A percentile compares a stretch with the other conserved stretches of the same genome.
Evolutionary conservation across 2,888 invertebrate genomes (phyloP).

Genomic region (Calliopum simillimum): DNA sequence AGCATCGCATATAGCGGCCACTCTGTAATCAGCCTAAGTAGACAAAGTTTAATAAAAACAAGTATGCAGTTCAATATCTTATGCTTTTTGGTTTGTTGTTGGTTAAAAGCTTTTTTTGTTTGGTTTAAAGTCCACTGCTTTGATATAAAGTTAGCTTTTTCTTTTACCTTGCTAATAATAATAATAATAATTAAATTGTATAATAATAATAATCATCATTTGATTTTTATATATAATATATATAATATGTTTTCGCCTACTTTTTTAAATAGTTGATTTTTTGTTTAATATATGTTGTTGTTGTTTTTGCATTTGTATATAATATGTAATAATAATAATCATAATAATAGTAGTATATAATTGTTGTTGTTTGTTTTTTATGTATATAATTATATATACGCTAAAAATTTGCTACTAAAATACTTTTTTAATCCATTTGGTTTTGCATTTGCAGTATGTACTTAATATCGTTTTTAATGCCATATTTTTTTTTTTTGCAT

Average conservation of each 20-base stretch:
- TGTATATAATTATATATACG: conserved; percentile 24
- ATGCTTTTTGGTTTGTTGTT: conserved; percentile 8
- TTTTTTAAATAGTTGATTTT: background rate
- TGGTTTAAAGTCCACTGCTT: conserved; percentile 10
- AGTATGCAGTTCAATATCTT: too few species aligned
- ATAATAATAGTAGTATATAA: conserved; percentile 24
- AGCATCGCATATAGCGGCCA: too few species aligned
- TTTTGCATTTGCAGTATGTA: background rate
- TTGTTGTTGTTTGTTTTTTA: conserved; percentile 22
- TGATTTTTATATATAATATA: conserved; percentile 19
- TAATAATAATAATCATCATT: too few species aligned
- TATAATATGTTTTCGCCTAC: background rate
- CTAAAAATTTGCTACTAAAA: conserved; percentile 35
- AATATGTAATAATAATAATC: conserved; percentile 13
- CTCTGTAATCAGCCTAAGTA: too few species aligned
- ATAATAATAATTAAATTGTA: too few species aligned
- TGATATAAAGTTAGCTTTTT: conserved; percentile 7
- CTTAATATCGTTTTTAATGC: conserved; percentile 12
- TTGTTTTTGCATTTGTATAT: conserved; percentile 14
- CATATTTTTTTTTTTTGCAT: background rate
- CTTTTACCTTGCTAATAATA: too few species aligned
- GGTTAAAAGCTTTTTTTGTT: background rate
- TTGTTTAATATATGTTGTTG: conserved; percentile 18
- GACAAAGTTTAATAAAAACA: too few species aligned
- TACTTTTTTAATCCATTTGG: conserved; percentile 2